Percentiles rank a stretch among this genome's conserved stretches.
Conservation (phyloP, 2,888 invertebrate species). For the Tinea pellionella region DNA sequence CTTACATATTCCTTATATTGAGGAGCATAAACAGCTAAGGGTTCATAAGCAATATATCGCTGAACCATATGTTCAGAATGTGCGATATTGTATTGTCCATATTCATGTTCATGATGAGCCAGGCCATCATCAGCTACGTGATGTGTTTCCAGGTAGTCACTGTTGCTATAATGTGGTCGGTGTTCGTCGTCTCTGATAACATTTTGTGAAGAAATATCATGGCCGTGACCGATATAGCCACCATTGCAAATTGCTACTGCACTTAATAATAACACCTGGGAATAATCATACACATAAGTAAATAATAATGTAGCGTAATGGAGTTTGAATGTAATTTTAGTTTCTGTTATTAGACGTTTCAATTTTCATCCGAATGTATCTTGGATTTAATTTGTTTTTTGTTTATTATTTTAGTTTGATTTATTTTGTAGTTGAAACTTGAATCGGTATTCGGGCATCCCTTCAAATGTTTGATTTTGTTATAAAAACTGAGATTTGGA, state of each 20-base stretch:
- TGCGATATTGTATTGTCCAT: conserved; percentile 13
- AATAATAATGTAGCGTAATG: background rate
- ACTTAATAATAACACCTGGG: conserved; percentile 18
- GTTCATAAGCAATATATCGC: conserved; percentile 15
- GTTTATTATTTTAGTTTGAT: no score
- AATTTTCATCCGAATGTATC: background rate
- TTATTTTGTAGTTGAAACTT: no score
- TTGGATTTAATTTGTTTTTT: background rate
- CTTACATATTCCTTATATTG: conserved; percentile 20
- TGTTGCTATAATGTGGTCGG: conserved; percentile 1
- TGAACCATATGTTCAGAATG: conserved; percentile 11
- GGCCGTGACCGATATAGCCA: conserved; percentile 20
- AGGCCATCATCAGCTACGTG: background rate
- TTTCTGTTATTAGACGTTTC: background rate
- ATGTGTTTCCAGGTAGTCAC: background rate
- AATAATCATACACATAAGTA: conserved; percentile 4
- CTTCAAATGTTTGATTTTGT: no score
- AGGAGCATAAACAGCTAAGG: conserved; percentile 19
- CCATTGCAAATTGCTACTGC: conserved; percentile 16
- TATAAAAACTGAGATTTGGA: no score
- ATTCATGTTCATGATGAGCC: background rate
- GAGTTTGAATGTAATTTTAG: background rate
- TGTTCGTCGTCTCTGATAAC: conserved; percentile 22
- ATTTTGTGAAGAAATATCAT: conserved; percentile 28
- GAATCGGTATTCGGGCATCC: no score